These are phyloP conservation scores for Harpegnathos saltator DNA, from an alignment of 1,140 invertebrate genomes.

Conservation along the genomic window DNA sequence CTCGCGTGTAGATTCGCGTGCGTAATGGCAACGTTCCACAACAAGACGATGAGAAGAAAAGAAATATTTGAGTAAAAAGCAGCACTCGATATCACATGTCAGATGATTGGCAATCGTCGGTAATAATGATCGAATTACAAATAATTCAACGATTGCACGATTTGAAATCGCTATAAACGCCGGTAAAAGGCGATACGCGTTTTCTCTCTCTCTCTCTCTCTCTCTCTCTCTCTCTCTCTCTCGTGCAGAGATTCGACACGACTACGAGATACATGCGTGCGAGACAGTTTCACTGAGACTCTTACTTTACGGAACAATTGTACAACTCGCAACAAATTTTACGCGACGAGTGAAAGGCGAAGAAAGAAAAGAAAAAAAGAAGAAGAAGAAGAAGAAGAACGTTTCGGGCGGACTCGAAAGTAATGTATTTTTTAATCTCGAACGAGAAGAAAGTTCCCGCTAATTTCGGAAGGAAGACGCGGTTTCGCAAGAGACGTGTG, in stretches of 20 bases:
- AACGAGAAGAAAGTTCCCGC: neutral
- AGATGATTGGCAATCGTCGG: neutral
- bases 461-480: slow-evolving; percentile 25
- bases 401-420: neutral
- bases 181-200: no score
- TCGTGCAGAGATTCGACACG: neutral
- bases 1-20: neutral
- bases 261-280: neutral
- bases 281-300: slow-evolving; percentile 1
- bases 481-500: slow-evolving; percentile 38
- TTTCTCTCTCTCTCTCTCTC: no score
- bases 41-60: no score
- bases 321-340: neutral
- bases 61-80: neutral
- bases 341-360: neutral
- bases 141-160: no score
- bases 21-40: no score
- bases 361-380: slow-evolving; percentile 1
- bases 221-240: no score
- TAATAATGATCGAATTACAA: no score
- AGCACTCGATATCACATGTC: neutral
- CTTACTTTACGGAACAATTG: neutral
- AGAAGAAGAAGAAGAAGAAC: no score
- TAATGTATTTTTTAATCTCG: slow-evolving; percentile 1
- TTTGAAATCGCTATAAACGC: no score